phyloP scores from a whole-genome alignment of 2,113 vertebrate species.

The Limnothrissa miodon region DNA sequence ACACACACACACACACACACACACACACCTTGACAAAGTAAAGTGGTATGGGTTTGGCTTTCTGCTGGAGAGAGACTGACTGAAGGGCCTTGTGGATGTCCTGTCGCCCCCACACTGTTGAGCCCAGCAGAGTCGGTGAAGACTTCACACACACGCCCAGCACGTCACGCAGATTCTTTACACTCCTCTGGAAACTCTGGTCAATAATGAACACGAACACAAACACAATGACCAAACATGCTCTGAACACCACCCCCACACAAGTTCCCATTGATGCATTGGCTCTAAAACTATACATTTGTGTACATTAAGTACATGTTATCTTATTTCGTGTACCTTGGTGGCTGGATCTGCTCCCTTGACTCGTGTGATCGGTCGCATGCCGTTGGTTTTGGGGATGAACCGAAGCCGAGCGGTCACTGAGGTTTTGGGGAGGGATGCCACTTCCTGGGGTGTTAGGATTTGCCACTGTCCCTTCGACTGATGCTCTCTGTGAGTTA shows the following conservation, averaged over 20 bases:
- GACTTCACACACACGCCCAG: slow-evolving; percentile 75
- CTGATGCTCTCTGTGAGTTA: slow-evolving; percentile 74
- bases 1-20: not conserved
- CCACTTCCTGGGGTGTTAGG: slow-evolving; percentile 69
- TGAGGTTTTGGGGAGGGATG: slow-evolving; percentile 53
- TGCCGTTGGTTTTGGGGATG: slow-evolving; percentile 82
- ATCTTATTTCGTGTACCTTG: not conserved
- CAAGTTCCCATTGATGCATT: no score
- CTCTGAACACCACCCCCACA: not conserved
- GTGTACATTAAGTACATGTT: not conserved
- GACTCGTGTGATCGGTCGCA: slow-evolving; percentile 85
- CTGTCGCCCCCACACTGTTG: slow-evolving; percentile 83
- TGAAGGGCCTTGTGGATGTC: slow-evolving; percentile 77
- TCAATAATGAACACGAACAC: not conserved
- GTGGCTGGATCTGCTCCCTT: slow-evolving; percentile 29
- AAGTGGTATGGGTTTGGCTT: slow-evolving; percentile 63
- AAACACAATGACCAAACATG: slow-evolving; percentile 45
- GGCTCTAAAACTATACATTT: not conserved
- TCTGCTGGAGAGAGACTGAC: slow-evolving; percentile 62
- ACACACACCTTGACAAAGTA: slow-evolving; percentile 88
- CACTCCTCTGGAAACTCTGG: slow-evolving; percentile 58
- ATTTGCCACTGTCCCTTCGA: slow-evolving; percentile 74
- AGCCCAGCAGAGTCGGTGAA: slow-evolving; percentile 72
- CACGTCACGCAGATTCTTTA: slow-evolving; percentile 78
- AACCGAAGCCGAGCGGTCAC: slow-evolving; percentile 81